Evolutionary conservation across 1,140 invertebrate species (phyloP), one percentile per base, ranked within the genome.

Genomic region (Neodiprion fabricii): DNA sequence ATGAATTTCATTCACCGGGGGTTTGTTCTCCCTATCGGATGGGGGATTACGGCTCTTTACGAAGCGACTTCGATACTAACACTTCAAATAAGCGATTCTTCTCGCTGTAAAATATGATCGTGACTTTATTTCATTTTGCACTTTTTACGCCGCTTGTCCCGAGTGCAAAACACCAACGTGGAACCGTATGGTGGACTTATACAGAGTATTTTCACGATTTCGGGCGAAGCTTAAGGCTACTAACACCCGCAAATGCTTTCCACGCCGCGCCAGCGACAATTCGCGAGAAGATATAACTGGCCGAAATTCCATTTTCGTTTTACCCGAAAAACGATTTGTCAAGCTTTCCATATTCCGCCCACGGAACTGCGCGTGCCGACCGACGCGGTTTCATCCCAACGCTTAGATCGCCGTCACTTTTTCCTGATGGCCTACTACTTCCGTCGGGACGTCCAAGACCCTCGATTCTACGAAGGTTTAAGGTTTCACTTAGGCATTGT

Each of bases 1-100:
- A 68, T 48, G 66, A 77, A 77, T 76, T 79, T 81, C 79, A 79
- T 17, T 17, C 23, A 21, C n/a, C 14, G 12, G 23, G 14, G n/a
- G 1, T 70, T 12, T 17, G 12, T 17, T 70, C 28, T 70, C 68
- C 68, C 28, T 3, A 3, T 40, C 28, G 28, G 28, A 40, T 40
- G 28, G 28, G 28, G 28, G 28, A 65, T 21, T 65, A 14, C 12
- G 17, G 17, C 61, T 65, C 61, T 14, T 21, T 21, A 5, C 28
- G 28, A 40, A 40, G 28, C 5, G 28, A 40, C 5, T 40, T 40
- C 28, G 28, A 40, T 40, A 40, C 28, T 40, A 40, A 5, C 28
- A 40, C 28, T 40, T 40, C 28, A 5, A 40, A 40, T 40, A 40
- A 40, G 28, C 5, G 28, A 40, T 40, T 40, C 28, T 40, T 40